These are phyloP conservation scores for Stictocephala bisonia DNA, from an alignment of 2,888 invertebrate species.

Conservation along the genomic window DNA sequence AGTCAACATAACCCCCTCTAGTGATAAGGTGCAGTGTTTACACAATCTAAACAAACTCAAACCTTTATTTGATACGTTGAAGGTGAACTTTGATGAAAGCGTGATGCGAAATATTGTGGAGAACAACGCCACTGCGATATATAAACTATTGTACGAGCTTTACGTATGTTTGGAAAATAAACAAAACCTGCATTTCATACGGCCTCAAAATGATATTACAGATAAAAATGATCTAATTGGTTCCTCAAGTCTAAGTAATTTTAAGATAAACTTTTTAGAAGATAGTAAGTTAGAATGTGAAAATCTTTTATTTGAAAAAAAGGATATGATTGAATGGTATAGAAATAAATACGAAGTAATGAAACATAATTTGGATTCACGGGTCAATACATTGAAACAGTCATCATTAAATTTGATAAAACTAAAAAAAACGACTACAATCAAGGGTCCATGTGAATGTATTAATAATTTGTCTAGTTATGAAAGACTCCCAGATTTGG, in stretches of 20 bases:
- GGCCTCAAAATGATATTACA: constrained; percentile 20
- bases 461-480: too few species aligned
- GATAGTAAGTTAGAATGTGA: not conserved
- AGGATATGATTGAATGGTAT: constrained; percentile 15
- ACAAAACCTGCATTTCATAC: constrained; percentile 44
- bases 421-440: too few species aligned
- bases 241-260: too few species aligned
- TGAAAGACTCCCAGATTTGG: constrained; percentile 9
- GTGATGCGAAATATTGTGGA: constrained; percentile 46
- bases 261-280: not conserved
- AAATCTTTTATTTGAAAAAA: not conserved
- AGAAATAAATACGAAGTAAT: constrained; percentile 6
- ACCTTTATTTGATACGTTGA: constrained; percentile 50
- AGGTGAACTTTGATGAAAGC: constrained; percentile 41
- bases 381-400: not conserved
- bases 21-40: constrained; percentile 16
- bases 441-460: too few species aligned
- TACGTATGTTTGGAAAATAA: constrained; percentile 50
- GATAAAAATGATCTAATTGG: too few species aligned
- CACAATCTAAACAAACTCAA: constrained; percentile 49
- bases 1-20: not conserved
- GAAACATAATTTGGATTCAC: not conserved
- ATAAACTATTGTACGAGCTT: constrained; percentile 51
- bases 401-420: too few species aligned
- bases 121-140: constrained; percentile 42